Base-by-base conservation (phyloP, 2,797 vertebrate species). In the Alca torda region DNA sequence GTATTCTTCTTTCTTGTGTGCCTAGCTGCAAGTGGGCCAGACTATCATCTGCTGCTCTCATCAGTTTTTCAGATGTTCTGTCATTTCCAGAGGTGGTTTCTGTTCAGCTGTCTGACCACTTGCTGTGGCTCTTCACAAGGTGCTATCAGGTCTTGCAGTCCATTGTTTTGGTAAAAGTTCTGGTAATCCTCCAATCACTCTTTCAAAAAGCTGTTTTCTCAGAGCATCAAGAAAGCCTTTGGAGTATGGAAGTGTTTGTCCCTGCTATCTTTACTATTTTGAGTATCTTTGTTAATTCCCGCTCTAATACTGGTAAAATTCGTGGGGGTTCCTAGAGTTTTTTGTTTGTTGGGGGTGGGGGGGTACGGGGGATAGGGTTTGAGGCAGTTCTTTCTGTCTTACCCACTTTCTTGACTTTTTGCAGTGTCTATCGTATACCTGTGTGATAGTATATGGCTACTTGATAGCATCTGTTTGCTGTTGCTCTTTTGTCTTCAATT, bases 61-160 rank as follows among this genome's bases (percentile, higher is more conserved):
- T 76, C 56, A 18, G 20, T 51, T 85, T 95, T 92, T 82, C 54
- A 83, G 45, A 35, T 56, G 23, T 60, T 88, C 61, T 94, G 33
- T 85, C 31, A 9, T 91, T 91, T 77, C 35, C n/a, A 89, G 59
- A 45, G 35, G 11, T 26, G 21, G 24, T 70, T 91, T 95, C 14
- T 91, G 6, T 68, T 92, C 61, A 53, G 17, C 17, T 9, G 0
- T 48, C 56, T 89, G 87, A 77, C 60, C 15, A 15, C 39, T 87
- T 60, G 31, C n/a, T 82, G 21, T 87, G 24, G 51, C 19, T 84
- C 50, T 91, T 85, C 48, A 69, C 31, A 70, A 68, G 61, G 64
- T 77, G 11, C 30, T 87, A 0, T 79, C 24, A 65, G 48, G 9
- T 19, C 9, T 25, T 78, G 35, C 43, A 46, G 65, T 73, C 30